Conservation (phyloP, 2,113 vertebrate species). For the Mustela lutreola region DNA sequence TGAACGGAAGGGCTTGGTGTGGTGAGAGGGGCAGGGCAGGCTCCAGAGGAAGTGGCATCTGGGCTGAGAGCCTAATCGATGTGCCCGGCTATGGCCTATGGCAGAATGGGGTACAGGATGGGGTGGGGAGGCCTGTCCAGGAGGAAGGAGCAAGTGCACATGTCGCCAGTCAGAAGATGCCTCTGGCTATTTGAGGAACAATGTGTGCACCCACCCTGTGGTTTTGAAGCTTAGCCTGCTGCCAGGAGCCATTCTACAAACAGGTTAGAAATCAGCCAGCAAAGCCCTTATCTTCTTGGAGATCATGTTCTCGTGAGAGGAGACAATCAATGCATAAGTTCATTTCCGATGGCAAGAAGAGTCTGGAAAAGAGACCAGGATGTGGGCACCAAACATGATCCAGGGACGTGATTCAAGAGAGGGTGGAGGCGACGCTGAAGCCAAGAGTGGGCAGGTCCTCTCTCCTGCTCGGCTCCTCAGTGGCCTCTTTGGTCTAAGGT, state of each 20-base stretch:
- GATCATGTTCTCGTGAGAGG: not conserved
- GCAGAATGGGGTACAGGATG: accelerated
- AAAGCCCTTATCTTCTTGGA: not conserved
- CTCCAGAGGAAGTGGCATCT: not conserved
- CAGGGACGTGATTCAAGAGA: not conserved
- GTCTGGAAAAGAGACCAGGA: not conserved
- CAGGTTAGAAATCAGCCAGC: not conserved
- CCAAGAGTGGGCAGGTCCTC: accelerated
- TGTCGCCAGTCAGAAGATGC: not conserved
- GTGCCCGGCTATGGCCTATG: not conserved
- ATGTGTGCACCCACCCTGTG: accelerated
- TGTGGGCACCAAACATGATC: not conserved
- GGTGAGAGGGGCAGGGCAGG: not conserved
- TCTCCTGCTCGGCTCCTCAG: not conserved
- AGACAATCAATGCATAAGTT: not conserved
- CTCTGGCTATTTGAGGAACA: accelerated
- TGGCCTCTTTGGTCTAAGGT: not conserved
- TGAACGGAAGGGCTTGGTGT: too few species aligned
- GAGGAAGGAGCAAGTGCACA: not conserved
- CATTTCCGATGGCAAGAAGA: not conserved
- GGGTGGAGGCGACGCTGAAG: not conserved
- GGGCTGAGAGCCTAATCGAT: not conserved
- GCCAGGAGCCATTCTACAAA: not conserved
- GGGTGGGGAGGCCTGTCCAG: not conserved
- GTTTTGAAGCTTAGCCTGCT: not conserved